Conservation (phyloP, 2,888 invertebrate species). For the Pterobdella sp. region DNA sequence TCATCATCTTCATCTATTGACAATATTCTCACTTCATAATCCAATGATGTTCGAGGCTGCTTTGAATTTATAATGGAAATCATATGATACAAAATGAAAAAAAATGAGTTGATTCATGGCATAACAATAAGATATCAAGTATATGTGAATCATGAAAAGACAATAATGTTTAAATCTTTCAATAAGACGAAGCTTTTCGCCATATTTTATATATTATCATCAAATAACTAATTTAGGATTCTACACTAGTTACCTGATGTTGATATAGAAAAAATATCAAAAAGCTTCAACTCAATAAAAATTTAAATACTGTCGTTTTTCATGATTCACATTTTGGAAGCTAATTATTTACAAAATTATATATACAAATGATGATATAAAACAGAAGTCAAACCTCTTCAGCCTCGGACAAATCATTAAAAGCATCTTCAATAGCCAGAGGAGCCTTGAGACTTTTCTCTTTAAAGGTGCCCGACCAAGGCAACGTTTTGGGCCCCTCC, state of each 20-base stretch:
- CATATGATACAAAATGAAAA: too few species aligned
- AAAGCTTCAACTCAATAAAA: too few species aligned
- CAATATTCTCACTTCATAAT: neutral
- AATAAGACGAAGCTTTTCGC: too few species aligned
- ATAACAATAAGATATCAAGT: too few species aligned
- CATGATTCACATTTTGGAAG: too few species aligned
- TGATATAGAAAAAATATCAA: too few species aligned
- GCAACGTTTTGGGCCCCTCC: conserved; percentile 24
- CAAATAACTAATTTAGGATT: neutral
- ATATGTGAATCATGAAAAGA: too few species aligned
- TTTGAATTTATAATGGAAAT: neutral
- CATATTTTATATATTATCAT: neutral
- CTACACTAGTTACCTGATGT: neutral
- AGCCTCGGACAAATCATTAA: conserved; percentile 39
- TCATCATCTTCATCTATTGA: conserved; percentile 12
- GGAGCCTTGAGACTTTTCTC: conserved; percentile 41
- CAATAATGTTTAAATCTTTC: too few species aligned
- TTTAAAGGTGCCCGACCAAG: conserved; percentile 27
- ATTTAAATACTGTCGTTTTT: too few species aligned
- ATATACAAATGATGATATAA: neutral
- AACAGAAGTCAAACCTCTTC: conserved; percentile 22
- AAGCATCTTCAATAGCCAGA: conserved; percentile 48
- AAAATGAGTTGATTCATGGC: too few species aligned
- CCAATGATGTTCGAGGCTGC: neutral
- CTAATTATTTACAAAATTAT: too few species aligned